A percentile compares a stretch with the other conserved stretches of the same genome.
Conservation (phyloP, 2,888 invertebrate species). For the Euphydryas editha region DNA sequence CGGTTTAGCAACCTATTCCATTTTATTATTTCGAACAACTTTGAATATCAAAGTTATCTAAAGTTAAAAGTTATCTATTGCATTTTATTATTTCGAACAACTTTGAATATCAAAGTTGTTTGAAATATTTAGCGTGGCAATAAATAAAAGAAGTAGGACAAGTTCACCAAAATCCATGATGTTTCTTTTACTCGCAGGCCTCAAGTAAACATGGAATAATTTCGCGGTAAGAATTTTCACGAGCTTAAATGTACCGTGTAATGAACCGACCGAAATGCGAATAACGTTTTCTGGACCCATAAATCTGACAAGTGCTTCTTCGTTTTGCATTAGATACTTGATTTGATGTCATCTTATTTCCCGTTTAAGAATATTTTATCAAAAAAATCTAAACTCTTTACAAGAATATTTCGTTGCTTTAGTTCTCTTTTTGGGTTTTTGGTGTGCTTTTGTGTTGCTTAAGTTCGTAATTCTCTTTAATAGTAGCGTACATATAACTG, state of each 20-base stretch:
- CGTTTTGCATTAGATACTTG: constrained; percentile 25
- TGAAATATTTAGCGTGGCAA: neutral
- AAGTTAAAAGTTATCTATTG: too few species aligned
- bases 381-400: neutral
- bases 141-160: neutral
- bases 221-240: constrained; percentile 30
- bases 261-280: constrained; percentile 36
- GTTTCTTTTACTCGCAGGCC: constrained; percentile 10
- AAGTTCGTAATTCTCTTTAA: too few species aligned
- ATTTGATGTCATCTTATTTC: constrained; percentile 2
- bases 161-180: constrained; percentile 1
- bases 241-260: constrained; percentile 40
- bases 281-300: constrained; percentile 24
- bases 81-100: neutral
- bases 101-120: neutral
- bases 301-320: constrained; percentile 28
- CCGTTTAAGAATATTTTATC: neutral
- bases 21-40: neutral
- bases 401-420: too few species aligned
- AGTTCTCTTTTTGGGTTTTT: too few species aligned
- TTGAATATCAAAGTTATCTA: too few species aligned
- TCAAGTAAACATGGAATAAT: constrained; percentile 26
- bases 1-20: too few species aligned
- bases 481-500: too few species aligned
- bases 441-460: too few species aligned